These are phyloP conservation scores for Ormyrus rosae DNA, from an alignment of 2,888 invertebrate genomes.

Conservation along the genomic window DNA sequence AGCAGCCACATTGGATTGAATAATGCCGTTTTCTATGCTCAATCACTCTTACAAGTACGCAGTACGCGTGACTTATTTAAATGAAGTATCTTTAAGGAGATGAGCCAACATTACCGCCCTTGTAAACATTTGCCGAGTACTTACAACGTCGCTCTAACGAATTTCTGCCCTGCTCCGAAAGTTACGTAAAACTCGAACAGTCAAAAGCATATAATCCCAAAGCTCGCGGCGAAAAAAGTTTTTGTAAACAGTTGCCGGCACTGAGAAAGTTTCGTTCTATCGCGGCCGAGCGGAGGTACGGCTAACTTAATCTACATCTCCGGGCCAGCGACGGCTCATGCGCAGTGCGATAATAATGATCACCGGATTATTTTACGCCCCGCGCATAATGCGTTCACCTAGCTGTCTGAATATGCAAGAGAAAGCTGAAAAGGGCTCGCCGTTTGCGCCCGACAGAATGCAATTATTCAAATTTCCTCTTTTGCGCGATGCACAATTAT, in stretches of 20 bases:
- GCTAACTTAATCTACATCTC: conserved; percentile 10
- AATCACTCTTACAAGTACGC: too few relatives aligned
- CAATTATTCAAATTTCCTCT: conserved; percentile 44
- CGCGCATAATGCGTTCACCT: not conserved
- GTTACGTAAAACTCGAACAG: conserved; percentile 31
- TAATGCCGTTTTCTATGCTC: too few relatives aligned
- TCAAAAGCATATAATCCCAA: not conserved
- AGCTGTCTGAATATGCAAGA: conserved; percentile 31
- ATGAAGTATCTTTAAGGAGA: too few relatives aligned
- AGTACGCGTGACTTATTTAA: too few relatives aligned
- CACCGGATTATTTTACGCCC: conserved; percentile 29
- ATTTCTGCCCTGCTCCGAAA: conserved; percentile 17
- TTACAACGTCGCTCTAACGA: conserved; percentile 6
- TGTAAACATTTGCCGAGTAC: conserved; percentile 13
- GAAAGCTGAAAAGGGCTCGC: not conserved
- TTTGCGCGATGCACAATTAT: conserved; percentile 2
- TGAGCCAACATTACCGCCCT: too few relatives aligned
- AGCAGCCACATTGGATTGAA: too few relatives aligned
- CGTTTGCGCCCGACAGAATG: not conserved
- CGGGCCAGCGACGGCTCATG: too few relatives aligned
- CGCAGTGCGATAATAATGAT: not conserved
- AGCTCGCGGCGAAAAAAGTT: not conserved
- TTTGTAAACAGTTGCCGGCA: conserved; percentile 15
- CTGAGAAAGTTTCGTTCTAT: not conserved
- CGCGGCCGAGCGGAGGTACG: not conserved